Evolutionary conservation across 2,113 vertebrate species (phyloP).

Genomic region (Laticauda laticaudata): DNA sequence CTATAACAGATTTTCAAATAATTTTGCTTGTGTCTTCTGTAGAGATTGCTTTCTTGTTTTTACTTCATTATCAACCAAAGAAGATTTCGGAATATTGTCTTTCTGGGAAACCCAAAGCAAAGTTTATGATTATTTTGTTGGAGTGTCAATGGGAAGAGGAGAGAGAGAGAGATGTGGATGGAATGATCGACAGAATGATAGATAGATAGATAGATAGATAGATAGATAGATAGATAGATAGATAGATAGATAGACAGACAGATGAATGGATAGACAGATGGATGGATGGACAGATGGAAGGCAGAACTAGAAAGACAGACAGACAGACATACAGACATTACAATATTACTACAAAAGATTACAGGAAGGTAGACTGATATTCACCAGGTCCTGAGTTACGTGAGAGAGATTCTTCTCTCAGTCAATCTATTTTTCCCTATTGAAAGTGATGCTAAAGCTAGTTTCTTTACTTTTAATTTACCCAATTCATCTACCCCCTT

Average conservation of each 20-base stretch:
- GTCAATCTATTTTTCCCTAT: not conserved
- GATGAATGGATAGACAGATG: fast-evolving
- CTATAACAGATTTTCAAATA: not conserved
- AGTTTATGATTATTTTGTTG: not conserved
- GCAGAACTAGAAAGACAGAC: too few relatives aligned
- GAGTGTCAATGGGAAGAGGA: not conserved
- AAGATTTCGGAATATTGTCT: not conserved
- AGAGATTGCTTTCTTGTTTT: not conserved
- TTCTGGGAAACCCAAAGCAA: not conserved
- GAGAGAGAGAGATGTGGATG: not conserved
- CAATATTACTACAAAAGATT: not conserved
- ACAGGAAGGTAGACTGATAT: not conserved
- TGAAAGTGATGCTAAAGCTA: not conserved
- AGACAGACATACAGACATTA: not conserved
- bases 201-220: too few relatives aligned
- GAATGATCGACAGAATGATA: too few relatives aligned
- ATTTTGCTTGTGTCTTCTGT: not conserved
- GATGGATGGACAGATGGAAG: not conserved
- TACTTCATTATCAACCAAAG: not conserved
- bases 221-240: too few relatives aligned
- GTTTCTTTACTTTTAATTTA: not conserved
- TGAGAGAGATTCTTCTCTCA: not conserved
- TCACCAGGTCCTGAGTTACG: not conserved
- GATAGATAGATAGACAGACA: too few relatives aligned
- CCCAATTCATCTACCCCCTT: not conserved